Evolutionary conservation across 2,888 invertebrate species (phyloP).

Genomic region (Aphodius sticticus): DNA sequence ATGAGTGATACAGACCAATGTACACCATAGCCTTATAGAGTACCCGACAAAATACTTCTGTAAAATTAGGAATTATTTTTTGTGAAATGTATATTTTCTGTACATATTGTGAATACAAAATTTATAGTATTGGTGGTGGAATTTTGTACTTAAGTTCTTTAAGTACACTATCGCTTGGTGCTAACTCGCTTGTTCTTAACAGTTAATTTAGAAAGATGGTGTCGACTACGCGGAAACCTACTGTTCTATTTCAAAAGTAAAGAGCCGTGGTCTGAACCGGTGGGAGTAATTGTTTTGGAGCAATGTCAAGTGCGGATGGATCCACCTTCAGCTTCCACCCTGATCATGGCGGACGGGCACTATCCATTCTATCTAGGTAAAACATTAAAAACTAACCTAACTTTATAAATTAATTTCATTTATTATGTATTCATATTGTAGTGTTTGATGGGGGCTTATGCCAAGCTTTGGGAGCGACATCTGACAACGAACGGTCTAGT

Average conservation of each 20-base stretch:
- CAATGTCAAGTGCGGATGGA: slow-evolving; percentile 82
- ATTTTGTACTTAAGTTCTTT: background rate
- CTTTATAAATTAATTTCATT: background rate
- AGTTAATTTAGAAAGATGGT: slow-evolving; percentile 87
- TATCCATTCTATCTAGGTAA: slow-evolving; percentile 85
- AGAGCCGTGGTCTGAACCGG: slow-evolving; percentile 87
- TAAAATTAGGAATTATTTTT: background rate
- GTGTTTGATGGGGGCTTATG: slow-evolving; percentile 85
- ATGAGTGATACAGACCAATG: no score
- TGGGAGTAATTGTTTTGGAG: slow-evolving; percentile 88
- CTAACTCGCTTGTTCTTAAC: slow-evolving; percentile 45
- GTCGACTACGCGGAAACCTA: slow-evolving; percentile 89
- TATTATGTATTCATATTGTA: slow-evolving; percentile 53
- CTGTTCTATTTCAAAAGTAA: slow-evolving; percentile 92
- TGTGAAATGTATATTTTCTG: background rate
- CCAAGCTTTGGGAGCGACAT: slow-evolving; percentile 81
- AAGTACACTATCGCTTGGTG: background rate
- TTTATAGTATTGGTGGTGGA: background rate
- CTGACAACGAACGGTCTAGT: slow-evolving; percentile 81
- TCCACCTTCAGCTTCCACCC: slow-evolving; percentile 64
- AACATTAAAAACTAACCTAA: slow-evolving; percentile 38
- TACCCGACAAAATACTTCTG: no score
- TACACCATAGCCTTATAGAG: no score
- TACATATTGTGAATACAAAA: background rate
- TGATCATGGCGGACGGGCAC: slow-evolving; percentile 73